phyloP scores from a whole-genome alignment of 2,797 vertebrate species.

The Glyptemys insculpta region DNA sequence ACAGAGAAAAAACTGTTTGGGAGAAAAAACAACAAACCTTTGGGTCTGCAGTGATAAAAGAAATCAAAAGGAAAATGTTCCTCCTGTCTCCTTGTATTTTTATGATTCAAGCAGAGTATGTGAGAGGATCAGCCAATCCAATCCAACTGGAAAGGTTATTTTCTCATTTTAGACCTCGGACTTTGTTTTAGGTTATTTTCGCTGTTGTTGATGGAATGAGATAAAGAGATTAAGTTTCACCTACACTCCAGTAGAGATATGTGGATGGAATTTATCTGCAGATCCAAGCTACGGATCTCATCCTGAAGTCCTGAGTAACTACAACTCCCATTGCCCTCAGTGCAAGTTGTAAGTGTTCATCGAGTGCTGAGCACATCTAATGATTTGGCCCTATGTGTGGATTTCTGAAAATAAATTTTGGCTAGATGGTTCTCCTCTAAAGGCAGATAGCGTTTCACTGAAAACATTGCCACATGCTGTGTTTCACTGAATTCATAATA shows the following conservation, averaged over 20 bases:
- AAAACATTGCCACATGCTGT: background rate
- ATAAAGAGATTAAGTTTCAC: slow-evolving; percentile 59
- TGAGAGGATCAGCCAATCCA: background rate
- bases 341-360: rapidly evolving
- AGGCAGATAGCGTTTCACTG: background rate
- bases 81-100: background rate
- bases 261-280: slow-evolving; percentile 38
- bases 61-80: background rate
- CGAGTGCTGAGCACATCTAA: background rate
- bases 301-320: rapidly evolving
- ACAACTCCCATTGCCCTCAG: background rate
- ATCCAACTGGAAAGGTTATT: slow-evolving; percentile 38
- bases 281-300: background rate
- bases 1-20: background rate
- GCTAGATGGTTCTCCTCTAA: background rate
- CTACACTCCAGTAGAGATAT: background rate
- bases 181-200: slow-evolving; percentile 60
- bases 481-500: background rate
- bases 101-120: slow-evolving; percentile 17
- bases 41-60: background rate
- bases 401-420: background rate
- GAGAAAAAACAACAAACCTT: background rate
- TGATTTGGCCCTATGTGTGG: background rate
- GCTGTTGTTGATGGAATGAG: slow-evolving; percentile 9
- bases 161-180: slow-evolving; percentile 8